A percentile compares a stretch with the other conserved stretches of the same genome.
phyloP scores from a whole-genome alignment of 53 echinoderm and acorn worm genomes.

The Paelopatides confundens region DNA sequence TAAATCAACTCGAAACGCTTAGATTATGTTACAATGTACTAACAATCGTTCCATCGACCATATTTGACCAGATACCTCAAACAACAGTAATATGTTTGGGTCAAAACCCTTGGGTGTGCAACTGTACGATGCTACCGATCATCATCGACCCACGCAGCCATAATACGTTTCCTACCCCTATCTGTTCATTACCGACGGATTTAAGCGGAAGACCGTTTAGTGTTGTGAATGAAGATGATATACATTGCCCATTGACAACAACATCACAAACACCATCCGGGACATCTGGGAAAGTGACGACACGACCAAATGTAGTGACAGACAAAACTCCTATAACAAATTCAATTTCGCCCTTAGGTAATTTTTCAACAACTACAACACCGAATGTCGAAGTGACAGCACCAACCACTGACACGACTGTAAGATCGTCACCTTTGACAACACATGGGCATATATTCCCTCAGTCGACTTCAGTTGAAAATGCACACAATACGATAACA shows the following conservation, averaged over 20 bases:
- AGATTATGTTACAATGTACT: not conserved
- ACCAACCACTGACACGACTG: not conserved
- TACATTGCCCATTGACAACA: not conserved
- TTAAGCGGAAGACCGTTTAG: not conserved
- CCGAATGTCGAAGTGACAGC: not conserved
- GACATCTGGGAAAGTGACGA: not conserved
- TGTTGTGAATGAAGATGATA: not conserved
- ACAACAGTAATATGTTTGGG: not conserved
- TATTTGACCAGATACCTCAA: not conserved
- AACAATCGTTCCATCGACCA: not conserved
- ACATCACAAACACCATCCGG: not conserved
- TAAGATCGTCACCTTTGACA: not conserved
- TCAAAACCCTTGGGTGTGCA: slow-evolving; percentile 6
- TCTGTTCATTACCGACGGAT: not conserved
- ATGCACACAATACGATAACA: too few relatives aligned
- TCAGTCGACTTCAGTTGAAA: too few relatives aligned
- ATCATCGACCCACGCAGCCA: not conserved
- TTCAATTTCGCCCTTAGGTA: too few relatives aligned
- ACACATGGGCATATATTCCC: not conserved
- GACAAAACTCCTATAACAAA: not conserved
- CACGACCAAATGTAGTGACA: not conserved
- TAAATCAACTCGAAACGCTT: not conserved
- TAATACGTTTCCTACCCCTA: not conserved
- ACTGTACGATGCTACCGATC: not conserved
- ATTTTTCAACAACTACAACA: not conserved